phyloP scores from a whole-genome alignment of 2,113 vertebrate genomes.

The Ahaetulla prasina region DNA sequence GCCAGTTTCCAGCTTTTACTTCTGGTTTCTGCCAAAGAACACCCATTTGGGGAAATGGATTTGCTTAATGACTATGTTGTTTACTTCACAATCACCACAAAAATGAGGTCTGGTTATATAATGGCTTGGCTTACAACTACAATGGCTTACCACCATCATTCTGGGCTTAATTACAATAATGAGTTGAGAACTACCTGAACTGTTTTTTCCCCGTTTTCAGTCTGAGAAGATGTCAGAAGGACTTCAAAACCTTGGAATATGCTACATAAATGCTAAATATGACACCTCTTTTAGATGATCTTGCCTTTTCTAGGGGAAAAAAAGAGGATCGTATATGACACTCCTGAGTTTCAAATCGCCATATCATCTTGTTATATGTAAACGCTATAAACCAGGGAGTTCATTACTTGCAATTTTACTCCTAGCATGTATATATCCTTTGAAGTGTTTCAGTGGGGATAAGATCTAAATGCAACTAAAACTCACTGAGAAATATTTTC shows the following conservation, averaged over 20 bases:
- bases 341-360: conserved; percentile 53
- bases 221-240: not conserved
- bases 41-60: too few relatives aligned
- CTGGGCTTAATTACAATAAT: too few relatives aligned
- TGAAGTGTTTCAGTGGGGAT: conserved; percentile 57
- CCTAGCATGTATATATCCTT: conserved; percentile 51
- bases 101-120: too few relatives aligned
- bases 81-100: too few relatives aligned
- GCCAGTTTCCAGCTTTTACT: too few relatives aligned
- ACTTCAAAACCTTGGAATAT: not conserved
- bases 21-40: too few relatives aligned
- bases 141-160: too few relatives aligned
- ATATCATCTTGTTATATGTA: conserved; percentile 54
- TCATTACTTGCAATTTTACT: conserved; percentile 63
- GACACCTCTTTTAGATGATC: conserved; percentile 35
- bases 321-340: conserved; percentile 50
- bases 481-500: conserved; percentile 65
- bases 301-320: conserved; percentile 31
- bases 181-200: not conserved
- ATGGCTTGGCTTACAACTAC: too few relatives aligned
- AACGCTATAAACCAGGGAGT: conserved; percentile 61
- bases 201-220: not conserved
- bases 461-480: conserved; percentile 56
- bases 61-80: too few relatives aligned
- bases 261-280: conserved; percentile 11